These are phyloP conservation scores for Ariolimax columbianus DNA, from an alignment of 2,888 invertebrate genomes.

Conservation along the genomic window DNA sequence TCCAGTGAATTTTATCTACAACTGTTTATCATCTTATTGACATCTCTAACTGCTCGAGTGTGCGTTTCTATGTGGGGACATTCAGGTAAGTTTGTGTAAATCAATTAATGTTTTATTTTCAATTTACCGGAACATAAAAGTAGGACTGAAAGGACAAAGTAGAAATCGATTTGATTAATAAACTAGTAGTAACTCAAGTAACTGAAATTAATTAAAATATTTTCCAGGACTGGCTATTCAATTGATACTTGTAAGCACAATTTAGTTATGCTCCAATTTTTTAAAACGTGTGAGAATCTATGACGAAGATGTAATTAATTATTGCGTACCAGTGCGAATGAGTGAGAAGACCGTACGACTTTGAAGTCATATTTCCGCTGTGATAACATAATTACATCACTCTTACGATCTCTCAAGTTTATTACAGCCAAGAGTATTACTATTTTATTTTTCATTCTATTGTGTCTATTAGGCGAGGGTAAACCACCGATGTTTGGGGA, in stretches of 20 bases:
- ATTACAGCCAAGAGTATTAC: background rate
- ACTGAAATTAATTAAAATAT: too few species aligned
- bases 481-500: conserved; percentile 96
- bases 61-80: conserved; percentile 45
- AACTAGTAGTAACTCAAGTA: too few species aligned
- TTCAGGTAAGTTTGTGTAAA: conserved; percentile 36
- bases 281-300: too few species aligned
- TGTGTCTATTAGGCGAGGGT: conserved; percentile 65
- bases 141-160: too few species aligned
- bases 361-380: background rate
- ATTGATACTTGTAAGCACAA: too few species aligned
- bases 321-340: too few species aligned
- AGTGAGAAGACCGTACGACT: too few species aligned
- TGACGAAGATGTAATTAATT: too few species aligned
- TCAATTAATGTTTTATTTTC: background rate
- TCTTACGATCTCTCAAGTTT: background rate
- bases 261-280: too few species aligned
- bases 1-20: conserved; percentile 47
- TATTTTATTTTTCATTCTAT: background rate
- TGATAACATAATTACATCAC: too few species aligned
- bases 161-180: too few species aligned
- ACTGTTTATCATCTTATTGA: conserved; percentile 51
- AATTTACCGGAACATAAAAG: background rate
- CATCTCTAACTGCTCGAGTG: conserved; percentile 54
- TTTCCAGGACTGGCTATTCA: too few species aligned